Conservation (phyloP, 2,113 vertebrate genomes). For the Gallinago jamesoni region DNA sequence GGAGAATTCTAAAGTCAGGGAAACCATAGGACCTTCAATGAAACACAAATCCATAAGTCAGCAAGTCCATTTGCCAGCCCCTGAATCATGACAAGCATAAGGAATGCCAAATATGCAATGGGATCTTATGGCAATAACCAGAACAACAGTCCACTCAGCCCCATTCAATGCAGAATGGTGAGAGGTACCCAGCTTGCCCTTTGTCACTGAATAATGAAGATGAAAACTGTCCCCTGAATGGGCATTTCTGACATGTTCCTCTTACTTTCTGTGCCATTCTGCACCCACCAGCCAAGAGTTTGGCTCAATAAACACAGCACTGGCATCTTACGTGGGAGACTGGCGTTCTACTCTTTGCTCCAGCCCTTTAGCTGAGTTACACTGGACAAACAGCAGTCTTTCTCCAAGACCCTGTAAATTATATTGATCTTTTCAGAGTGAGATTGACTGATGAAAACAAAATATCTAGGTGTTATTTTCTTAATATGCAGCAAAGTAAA, state of each 20-base stretch:
- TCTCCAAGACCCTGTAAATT: not conserved
- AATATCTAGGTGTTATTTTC: not conserved
- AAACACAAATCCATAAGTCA: constrained; percentile 37
- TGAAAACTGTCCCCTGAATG: not conserved
- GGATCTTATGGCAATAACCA: not conserved
- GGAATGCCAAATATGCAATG: not conserved
- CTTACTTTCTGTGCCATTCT: not conserved
- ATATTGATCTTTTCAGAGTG: not conserved
- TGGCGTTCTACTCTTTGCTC: not conserved
- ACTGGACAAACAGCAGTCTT: not conserved
- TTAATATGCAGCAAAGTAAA: not conserved
- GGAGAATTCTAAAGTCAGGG: constrained; percentile 17
- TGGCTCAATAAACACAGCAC: not conserved
- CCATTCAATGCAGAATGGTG: not conserved
- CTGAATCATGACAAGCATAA: not conserved
- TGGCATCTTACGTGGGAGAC: not conserved
- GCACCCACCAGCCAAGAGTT: not conserved
- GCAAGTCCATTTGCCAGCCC: constrained; percentile 1
- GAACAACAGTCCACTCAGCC: not conserved
- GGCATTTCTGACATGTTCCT: not conserved
- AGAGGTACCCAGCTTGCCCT: not conserved
- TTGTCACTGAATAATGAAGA: not conserved
- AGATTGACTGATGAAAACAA: not conserved
- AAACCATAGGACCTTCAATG: constrained; percentile 13
- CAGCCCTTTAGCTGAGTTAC: not conserved